A percentile compares a stretch with the other conserved stretches of the same genome.
These are phyloP conservation scores for Corythornis leucogaster DNA, from an alignment of 2,797 vertebrate genomes.

Conservation along the genomic window DNA sequence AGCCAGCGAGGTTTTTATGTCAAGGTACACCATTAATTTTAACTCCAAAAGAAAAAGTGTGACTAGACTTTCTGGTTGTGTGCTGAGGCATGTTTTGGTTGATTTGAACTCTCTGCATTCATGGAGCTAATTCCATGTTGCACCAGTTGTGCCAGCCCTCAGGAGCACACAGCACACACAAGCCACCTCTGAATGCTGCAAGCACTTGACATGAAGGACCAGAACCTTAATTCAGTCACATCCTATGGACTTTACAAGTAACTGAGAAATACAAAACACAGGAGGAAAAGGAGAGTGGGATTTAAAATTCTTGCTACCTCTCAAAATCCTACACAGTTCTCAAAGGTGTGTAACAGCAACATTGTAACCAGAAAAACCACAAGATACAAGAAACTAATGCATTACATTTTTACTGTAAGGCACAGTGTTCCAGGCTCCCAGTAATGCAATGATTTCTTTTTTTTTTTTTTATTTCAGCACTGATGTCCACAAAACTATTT, in stretches of 20 bases:
- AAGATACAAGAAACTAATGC: neutral
- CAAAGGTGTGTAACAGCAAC: neutral
- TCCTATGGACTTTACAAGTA: neutral
- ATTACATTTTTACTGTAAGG: neutral
- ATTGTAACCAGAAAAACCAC: neutral
- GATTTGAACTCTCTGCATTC: neutral
- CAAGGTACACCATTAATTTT: neutral
- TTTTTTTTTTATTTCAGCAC: neutral
- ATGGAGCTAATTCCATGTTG: neutral
- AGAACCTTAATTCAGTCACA: neutral
- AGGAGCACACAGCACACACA: accelerated
- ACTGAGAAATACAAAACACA: neutral
- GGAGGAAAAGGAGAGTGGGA: neutral
- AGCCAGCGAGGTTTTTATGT: neutral
- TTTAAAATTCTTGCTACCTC: neutral
- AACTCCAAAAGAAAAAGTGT: neutral
- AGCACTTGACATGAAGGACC: neutral
- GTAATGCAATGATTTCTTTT: neutral
- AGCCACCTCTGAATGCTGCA: neutral
- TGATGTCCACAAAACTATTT: neutral
- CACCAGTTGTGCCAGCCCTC: neutral
- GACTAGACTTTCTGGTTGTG: neutral
- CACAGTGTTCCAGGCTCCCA: neutral
- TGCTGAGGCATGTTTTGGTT: neutral
- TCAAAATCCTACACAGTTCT: neutral